Conservation (phyloP, 2,797 vertebrate species). For the Heliangelus exortis region DNA sequence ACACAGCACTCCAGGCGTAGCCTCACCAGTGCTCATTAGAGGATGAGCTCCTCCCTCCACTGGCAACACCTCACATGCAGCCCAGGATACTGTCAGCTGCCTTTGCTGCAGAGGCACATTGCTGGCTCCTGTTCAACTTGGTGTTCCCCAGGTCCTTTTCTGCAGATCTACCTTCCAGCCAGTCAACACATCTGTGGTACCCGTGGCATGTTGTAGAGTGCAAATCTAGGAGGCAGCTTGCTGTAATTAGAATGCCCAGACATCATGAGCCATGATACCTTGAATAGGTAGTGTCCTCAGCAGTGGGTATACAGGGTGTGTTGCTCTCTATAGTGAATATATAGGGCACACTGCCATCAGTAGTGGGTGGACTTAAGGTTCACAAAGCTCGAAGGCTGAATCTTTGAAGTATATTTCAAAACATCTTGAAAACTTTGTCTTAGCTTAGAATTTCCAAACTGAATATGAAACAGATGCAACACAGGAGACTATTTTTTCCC, state of each 20-base stretch:
- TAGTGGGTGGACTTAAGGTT: background rate
- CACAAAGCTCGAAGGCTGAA: background rate
- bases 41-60: background rate
- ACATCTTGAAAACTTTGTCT: constrained; percentile 36
- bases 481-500: constrained; percentile 26
- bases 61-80: background rate
- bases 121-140: background rate
- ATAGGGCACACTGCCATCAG: background rate
- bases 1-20: background rate
- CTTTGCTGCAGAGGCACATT: background rate
- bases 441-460: constrained; percentile 48
- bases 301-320: background rate
- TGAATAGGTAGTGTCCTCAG: background rate
- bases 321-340: background rate
- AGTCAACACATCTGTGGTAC: background rate
- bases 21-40: background rate
- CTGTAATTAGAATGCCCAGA: background rate
- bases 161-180: background rate
- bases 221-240: background rate
- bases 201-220: background rate
- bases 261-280: background rate
- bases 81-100: background rate
- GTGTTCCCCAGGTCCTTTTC: background rate
- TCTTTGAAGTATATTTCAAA: constrained; percentile 11
- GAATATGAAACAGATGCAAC: constrained; percentile 51